phyloP scores from a whole-genome alignment of 1,140 invertebrate genomes.

The Zaprionus inermis region DNA sequence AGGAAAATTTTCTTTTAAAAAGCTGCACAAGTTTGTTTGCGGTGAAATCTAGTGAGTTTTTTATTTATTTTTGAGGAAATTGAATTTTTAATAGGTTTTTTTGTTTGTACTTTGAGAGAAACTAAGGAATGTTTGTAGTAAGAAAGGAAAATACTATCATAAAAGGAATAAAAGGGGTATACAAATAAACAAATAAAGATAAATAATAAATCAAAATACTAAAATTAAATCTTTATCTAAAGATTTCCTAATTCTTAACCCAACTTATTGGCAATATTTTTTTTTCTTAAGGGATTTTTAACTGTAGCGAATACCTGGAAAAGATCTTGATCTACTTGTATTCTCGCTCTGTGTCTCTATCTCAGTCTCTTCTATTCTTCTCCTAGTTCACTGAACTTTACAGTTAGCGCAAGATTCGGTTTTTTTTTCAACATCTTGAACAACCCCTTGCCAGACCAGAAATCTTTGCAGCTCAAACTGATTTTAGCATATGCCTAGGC shows the following conservation, averaged over 20 bases:
- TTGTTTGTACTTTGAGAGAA: too few relatives aligned
- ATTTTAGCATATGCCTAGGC: neutral
- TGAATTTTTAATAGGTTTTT: neutral
- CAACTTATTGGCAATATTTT: neutral
- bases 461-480: neutral
- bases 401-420: neutral
- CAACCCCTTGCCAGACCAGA: neutral
- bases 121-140: too few relatives aligned
- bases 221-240: too few relatives aligned
- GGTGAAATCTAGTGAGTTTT: neutral
- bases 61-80: neutral
- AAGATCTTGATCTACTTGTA: neutral
- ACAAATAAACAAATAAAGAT: too few relatives aligned
- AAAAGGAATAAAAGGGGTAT: too few relatives aligned
- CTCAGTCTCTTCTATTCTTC: neutral
- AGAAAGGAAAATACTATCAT: too few relatives aligned
- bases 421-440: neutral
- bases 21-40: neutral
- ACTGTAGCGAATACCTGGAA: neutral
- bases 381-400: neutral
- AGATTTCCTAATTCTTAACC: too few relatives aligned
- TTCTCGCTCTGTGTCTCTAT: neutral
- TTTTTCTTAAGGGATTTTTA: neutral
- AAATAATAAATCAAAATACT: too few relatives aligned
- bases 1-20: neutral